Conservation (phyloP, 2,888 invertebrate species). For the Physocephala rufipes region DNA sequence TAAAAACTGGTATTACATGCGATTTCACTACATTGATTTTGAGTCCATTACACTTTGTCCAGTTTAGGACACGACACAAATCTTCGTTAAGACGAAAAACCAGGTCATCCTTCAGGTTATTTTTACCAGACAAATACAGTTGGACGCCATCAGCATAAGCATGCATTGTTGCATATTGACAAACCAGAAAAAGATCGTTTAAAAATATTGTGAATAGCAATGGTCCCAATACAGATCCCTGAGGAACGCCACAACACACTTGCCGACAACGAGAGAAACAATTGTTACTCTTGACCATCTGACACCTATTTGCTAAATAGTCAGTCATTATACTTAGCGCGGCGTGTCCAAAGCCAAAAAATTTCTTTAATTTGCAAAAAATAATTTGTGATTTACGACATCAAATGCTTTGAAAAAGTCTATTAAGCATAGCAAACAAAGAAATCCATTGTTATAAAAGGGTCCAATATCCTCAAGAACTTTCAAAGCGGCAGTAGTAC, state of each 20-base stretch:
- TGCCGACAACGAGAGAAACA: background rate
- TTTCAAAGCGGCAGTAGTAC: background rate
- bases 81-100: too few species aligned
- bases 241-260: background rate
- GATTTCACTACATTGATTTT: background rate
- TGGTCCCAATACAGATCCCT: background rate
- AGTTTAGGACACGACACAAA: too few species aligned
- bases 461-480: background rate
- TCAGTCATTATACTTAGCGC: background rate
- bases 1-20: slow-evolving; percentile 2
- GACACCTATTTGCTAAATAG: background rate
- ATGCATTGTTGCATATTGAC: too few species aligned
- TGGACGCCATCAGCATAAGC: too few species aligned
- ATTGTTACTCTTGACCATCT: background rate
- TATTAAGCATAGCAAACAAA: background rate
- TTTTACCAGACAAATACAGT: too few species aligned
- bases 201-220: background rate
- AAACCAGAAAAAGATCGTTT: too few species aligned
- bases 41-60: background rate
- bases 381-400: background rate
- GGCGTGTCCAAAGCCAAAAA: background rate
- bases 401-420: slow-evolving; percentile 1
- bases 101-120: too few species aligned
- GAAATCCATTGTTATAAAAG: background rate
- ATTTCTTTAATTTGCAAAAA: background rate